Evolutionary conservation across 2,113 vertebrate species (phyloP).

Genomic region (Cyanistes caeruleus): DNA sequence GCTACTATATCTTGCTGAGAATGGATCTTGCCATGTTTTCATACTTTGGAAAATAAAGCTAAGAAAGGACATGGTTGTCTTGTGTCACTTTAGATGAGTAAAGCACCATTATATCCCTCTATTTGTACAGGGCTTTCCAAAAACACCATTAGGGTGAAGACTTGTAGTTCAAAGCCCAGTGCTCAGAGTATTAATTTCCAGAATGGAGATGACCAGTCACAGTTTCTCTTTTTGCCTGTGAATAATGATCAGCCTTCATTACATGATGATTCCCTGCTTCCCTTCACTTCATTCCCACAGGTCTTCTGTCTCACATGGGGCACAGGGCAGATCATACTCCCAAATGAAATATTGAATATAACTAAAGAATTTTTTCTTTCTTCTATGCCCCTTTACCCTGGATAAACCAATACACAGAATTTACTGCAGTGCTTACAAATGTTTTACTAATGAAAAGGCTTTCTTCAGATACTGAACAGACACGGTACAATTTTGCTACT

Average conservation of each 20-base stretch:
- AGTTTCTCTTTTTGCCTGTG: not conserved
- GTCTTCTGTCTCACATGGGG: not conserved
- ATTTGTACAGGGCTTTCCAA: not conserved
- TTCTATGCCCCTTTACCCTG: not conserved
- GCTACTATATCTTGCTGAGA: not conserved
- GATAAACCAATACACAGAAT: not conserved
- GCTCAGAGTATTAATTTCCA: not conserved
- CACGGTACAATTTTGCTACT: fast-evolving
- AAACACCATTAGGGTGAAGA: not conserved
- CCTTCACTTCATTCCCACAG: not conserved
- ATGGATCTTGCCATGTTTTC: fast-evolving
- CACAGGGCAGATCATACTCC: not conserved
- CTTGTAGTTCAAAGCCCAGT: not conserved
- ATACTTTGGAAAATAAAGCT: not conserved
- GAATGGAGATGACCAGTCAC: not conserved
- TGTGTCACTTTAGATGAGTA: not conserved
- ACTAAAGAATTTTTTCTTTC: not conserved
- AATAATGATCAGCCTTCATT: not conserved
- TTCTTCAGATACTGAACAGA: not conserved
- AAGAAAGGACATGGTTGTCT: not conserved
- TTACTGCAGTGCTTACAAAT: not conserved
- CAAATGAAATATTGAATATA: not conserved
- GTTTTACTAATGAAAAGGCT: not conserved
- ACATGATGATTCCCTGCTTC: not conserved
- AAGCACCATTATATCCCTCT: not conserved